Evolutionary conservation across 1,140 invertebrate species (phyloP), one percentile per base, ranked within the genome.

Genomic region (Bombus sibiricus): DNA sequence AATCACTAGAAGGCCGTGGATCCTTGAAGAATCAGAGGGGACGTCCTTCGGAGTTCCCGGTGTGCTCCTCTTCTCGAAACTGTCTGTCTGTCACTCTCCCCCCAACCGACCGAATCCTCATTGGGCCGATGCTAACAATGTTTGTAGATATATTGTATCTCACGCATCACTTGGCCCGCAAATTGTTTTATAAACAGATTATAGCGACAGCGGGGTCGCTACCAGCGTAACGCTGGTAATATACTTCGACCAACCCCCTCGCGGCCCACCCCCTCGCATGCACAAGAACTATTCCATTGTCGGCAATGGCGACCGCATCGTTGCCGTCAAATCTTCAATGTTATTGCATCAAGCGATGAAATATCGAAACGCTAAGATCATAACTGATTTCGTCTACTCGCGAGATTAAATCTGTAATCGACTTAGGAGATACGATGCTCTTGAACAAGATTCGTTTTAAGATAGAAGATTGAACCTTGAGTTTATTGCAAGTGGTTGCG

Each of bases 141-240:
- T 95, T 95, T 95, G 95, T 93, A 95, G 94, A 95, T 95, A 95
- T 95, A 95, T 95, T 95, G 95, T 94, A 94, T 95, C 94, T 95
- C 95, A 95, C 94, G 94, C 95, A 95, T 95, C 95, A 95, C 94
- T 95, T 95, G 94, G 91, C 91, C 92, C 93, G 90, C 94, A 95
- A 95, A 95, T 95, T 95, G 95, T 95, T 95, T 95, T 95, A 95
- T 95, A 95, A 95, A 95, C 95, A 95, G 95, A 95, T 95, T 95
- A 95, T 93, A 92, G 93, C 92, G 90, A 95, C 94, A 94, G 93
- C 94, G 91, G 92, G 90, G 90, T 91, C 85, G 90, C 89, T 85
- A 90, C 89, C 87, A 77, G 69, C 87, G 87, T 90, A 86, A 91
- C 88, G 90, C 83, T 83, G 81, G 90, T 91, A 91, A 91, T 91